A percentile compares a stretch with the other conserved stretches of the same genome.
phyloP scores from a whole-genome alignment of 1,140 invertebrate genomes.

The Drosophila pseudoobscura region DNA sequence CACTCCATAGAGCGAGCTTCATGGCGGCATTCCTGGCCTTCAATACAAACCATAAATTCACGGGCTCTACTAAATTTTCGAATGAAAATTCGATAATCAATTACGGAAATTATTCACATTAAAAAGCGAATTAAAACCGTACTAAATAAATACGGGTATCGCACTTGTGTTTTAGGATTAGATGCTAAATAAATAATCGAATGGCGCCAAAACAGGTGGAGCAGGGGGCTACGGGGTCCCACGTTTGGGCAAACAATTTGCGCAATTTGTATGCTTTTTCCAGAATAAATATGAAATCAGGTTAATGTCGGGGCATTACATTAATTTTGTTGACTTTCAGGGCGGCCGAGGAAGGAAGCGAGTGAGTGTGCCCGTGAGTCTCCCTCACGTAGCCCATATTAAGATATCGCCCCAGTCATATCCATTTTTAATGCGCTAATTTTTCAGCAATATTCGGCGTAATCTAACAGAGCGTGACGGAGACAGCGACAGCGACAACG shows the following conservation, averaged over 20 bases:
- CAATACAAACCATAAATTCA: too few species aligned
- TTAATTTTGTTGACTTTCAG: slow-evolving; percentile 17
- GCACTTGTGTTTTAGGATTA: slow-evolving; percentile 5
- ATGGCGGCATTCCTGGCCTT: too few species aligned
- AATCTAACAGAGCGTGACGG: slow-evolving; percentile 56
- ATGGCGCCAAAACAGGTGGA: slow-evolving; percentile 34
- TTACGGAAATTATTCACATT: slow-evolving; percentile 28
- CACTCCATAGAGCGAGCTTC: too few species aligned
- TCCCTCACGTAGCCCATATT: slow-evolving; percentile 50
- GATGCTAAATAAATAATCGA: slow-evolving; percentile 41
- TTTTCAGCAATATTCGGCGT: slow-evolving; percentile 63
- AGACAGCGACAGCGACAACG: background rate
- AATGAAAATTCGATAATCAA: slow-evolving; percentile 22
- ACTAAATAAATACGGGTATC: slow-evolving; percentile 32
- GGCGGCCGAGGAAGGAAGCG: background rate
- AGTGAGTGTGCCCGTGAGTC: background rate
- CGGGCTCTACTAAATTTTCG: background rate
- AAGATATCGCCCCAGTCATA: slow-evolving; percentile 40
- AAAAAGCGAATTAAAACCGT: slow-evolving; percentile 14
- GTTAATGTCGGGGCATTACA: slow-evolving; percentile 33
- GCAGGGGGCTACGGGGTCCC: slow-evolving; percentile 9
- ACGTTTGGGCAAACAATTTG: slow-evolving; percentile 28
- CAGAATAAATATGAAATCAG: slow-evolving; percentile 32
- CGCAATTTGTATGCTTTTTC: slow-evolving; percentile 26
- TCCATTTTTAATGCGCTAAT: slow-evolving; percentile 73